Evolutionary conservation across 2,113 vertebrate genomes (phyloP), one percentile per base, ranked within the genome.

Genomic region (Scomber scombrus): DNA sequence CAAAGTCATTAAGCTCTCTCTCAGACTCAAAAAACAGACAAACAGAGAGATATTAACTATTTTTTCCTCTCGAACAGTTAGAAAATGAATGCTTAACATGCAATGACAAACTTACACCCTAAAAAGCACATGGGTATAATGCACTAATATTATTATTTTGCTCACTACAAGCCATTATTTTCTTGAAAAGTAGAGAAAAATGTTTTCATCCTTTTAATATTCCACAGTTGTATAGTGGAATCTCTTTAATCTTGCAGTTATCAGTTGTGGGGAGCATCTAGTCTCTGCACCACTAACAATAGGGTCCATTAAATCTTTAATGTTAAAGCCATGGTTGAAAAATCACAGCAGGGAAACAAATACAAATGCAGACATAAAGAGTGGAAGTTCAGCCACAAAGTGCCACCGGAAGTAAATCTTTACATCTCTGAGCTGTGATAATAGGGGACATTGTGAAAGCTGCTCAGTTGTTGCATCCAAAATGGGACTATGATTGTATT

Each of bases 401-500:
- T 29, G 58, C 57, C 55, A 81, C 80, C 81, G 75, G 76, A 84
- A 80, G 74, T 81, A n/a, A 64, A 82, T 73, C 43, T 52, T 75
- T 70, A 23, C 70, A 72, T 71, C 66, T 52, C 47, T 19, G 43
- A 81, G 55, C 50, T 16, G 54, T 16, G 40, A 78, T 66, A 70
- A 86, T 40, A 55, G 67, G 71, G 83, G 74, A 69, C 63, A 34
- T 75, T 73, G 77, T 67, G 71, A 51, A 83, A 67, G 63, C 18
- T 68, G 75, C 75, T 80, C 85, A 86, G 76, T 87, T 67, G 73
- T 89, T 8, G 26, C 64, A 61, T 65, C 85, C 84, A 82, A 81
- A 86, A 79, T 58, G 80, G 81, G 71, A 80, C 75, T 9, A 43
- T 9, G 78, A 81, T 49, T 79, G 80, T 80, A 66, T 67, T 89